Evolutionary conservation across 2,797 vertebrate species (phyloP).

Genomic region (Malurus splendens): DNA sequence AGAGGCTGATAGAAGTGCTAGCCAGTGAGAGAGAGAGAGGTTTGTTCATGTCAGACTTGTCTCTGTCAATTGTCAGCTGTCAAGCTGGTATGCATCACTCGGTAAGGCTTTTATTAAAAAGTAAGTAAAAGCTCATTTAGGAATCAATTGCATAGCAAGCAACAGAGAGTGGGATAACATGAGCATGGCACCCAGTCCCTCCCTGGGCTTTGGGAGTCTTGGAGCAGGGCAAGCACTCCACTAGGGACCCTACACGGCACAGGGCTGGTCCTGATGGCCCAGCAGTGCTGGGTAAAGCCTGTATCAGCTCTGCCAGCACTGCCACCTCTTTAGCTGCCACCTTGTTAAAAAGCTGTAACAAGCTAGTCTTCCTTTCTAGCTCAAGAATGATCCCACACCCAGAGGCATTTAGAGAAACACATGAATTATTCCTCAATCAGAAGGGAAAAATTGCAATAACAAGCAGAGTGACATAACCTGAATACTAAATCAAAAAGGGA

Average conservation of each 20-base stretch:
- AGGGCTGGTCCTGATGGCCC: background rate
- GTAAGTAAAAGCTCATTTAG: background rate
- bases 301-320: background rate
- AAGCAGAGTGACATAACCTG: rapidly evolving
- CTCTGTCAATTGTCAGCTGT: background rate
- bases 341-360: background rate
- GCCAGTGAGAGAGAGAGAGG: background rate
- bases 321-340: background rate
- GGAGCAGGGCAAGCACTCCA: rapidly evolving
- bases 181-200: rapidly evolving
- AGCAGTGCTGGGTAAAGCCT: background rate
- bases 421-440: background rate
- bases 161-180: background rate
- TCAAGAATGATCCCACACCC: background rate
- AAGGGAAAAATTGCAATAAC: background rate
- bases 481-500: background rate
- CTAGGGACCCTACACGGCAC: rapidly evolving
- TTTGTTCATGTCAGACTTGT: background rate
- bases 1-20: background rate
- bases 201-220: background rate
- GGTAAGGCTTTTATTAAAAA: background rate
- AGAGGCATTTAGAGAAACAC: background rate
- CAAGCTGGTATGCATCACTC: background rate
- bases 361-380: background rate
- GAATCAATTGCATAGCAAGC: background rate